Evolutionary conservation across 2,113 vertebrate species (phyloP).

Genomic region (Turdus rufiventris): DNA sequence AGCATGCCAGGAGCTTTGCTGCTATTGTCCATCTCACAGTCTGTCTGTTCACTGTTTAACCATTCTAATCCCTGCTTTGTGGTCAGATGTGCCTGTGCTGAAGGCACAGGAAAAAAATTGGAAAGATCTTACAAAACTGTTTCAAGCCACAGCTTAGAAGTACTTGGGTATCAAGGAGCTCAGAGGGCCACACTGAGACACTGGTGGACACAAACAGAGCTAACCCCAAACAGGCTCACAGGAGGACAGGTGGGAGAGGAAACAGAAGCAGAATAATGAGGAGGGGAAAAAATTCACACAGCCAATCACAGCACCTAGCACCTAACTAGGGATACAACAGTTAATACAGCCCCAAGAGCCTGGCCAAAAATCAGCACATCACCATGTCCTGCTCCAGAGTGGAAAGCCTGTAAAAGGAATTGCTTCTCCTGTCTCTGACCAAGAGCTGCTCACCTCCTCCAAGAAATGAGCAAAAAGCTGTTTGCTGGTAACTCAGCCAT

Average conservation of each 20-base stretch:
- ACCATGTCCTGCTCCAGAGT: not conserved
- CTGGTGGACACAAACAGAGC: not conserved
- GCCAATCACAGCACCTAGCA: not conserved
- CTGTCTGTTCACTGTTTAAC: not conserved
- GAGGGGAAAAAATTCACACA: not conserved
- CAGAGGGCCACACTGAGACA: accelerated
- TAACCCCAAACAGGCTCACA: not conserved
- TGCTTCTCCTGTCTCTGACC: not conserved
- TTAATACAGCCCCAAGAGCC: not conserved
- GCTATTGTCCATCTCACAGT: not conserved
- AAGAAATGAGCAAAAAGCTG: not conserved
- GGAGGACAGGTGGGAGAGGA: not conserved
- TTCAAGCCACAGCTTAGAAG: not conserved
- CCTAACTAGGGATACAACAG: not conserved
- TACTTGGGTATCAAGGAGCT: not conserved
- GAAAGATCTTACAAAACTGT: not conserved
- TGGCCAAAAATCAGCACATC: not conserved
- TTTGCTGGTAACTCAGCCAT: not conserved
- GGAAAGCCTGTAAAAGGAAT: not conserved
- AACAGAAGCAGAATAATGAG: not conserved
- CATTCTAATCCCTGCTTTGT: not conserved
- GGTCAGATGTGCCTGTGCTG: not conserved
- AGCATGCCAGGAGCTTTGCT: not conserved
- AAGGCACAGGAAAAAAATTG: not conserved
- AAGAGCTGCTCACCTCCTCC: not conserved